These are phyloP conservation scores for Perca schrenkii DNA, from an alignment of 2,113 vertebrate species.

Conservation along the genomic window DNA sequence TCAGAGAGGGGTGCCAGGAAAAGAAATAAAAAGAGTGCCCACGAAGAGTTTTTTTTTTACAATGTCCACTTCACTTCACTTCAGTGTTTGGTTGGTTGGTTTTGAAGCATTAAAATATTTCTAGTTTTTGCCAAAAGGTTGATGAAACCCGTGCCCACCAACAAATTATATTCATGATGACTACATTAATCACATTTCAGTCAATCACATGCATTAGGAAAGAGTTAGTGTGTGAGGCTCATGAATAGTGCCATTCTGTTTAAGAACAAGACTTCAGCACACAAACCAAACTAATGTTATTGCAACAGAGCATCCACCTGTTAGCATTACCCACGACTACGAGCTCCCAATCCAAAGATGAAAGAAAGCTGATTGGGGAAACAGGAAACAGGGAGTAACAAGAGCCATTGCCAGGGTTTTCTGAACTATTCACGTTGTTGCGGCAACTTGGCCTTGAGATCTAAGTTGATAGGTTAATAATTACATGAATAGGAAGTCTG, in stretches of 20 bases:
- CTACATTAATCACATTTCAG: constrained; percentile 27
- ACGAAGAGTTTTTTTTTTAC: not conserved
- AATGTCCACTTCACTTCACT: not conserved
- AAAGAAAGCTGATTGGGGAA: constrained; percentile 61
- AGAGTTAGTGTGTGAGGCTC: not conserved
- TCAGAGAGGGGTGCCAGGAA: constrained; percentile 5
- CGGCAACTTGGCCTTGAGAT: constrained; percentile 55
- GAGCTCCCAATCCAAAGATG: constrained; percentile 44
- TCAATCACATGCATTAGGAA: constrained; percentile 29
- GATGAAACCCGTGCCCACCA: not conserved
- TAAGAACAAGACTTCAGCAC: not conserved
- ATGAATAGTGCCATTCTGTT: not conserved
- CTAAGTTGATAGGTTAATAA: constrained; percentile 46
- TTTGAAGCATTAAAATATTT: constrained; percentile 8
- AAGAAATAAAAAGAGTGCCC: constrained; percentile 6
- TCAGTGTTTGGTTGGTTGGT: constrained; percentile 28
- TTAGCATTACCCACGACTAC: constrained; percentile 29
- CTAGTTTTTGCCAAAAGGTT: not conserved
- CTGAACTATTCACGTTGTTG: constrained; percentile 15
- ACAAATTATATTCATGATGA: constrained; percentile 12
- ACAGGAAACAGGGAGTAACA: constrained; percentile 63
- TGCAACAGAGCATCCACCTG: constrained; percentile 37
- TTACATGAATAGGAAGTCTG: constrained; percentile 54
- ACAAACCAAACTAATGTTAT: not conserved
- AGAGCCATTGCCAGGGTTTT: constrained; percentile 19